A percentile compares a stretch with the other conserved stretches of the same genome.
Conservation (phyloP, 2,113 vertebrate species). For the Rhea pennata region DNA sequence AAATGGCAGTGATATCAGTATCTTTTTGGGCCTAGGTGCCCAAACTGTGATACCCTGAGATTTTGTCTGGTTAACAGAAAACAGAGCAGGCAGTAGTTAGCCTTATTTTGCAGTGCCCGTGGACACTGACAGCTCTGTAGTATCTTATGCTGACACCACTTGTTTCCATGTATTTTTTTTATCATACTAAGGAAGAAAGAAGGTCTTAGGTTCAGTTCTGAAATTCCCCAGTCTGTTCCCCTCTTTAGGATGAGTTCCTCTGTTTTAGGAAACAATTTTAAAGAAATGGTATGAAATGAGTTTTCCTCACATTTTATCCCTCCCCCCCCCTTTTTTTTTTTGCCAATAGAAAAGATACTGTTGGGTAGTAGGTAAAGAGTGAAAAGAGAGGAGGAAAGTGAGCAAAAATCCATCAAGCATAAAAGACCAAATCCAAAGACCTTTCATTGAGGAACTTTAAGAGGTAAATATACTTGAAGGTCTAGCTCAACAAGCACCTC, state of each 20-base stretch:
- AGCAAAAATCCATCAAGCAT: background rate
- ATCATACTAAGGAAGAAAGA: background rate
- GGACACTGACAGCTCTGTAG: background rate
- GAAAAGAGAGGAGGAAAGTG: background rate
- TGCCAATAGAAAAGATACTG: background rate
- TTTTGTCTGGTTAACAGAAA: background rate
- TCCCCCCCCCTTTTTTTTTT: background rate
- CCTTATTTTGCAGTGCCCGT: background rate
- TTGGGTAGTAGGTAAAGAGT: background rate
- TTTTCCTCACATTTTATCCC: background rate
- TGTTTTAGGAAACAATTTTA: background rate
- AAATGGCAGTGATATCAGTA: background rate
- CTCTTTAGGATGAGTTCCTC: too few relatives aligned
- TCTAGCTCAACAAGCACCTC: background rate
- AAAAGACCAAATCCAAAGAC: background rate
- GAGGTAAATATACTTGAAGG: background rate
- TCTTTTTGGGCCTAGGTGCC: background rate
- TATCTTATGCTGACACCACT: fast-evolving
- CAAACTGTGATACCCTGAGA: background rate
- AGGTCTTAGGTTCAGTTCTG: background rate
- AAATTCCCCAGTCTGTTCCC: background rate
- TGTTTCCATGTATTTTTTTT: background rate
- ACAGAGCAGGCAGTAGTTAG: background rate
- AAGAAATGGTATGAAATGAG: background rate
- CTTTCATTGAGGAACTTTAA: background rate